These are phyloP conservation scores for Cassiopea xamachana DNA, from an alignment of 30 jellyfish, hydroid and myxozoan species.

Conservation along the genomic window DNA sequence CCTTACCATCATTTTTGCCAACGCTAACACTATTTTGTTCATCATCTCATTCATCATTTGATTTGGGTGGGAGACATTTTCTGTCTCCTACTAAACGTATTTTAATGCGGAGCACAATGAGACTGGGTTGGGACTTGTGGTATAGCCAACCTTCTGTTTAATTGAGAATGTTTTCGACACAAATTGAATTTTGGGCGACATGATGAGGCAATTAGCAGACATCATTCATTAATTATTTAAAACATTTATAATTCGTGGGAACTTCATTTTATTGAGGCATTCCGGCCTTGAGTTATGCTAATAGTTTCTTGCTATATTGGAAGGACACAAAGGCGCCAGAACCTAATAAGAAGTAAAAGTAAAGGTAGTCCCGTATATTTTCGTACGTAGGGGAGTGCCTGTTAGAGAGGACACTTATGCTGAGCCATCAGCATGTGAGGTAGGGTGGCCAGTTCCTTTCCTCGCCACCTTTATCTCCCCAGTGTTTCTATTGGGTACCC, in stretches of 20 bases:
- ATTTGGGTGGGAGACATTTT: background rate
- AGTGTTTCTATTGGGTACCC: too few relatives aligned
- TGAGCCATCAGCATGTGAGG: too few relatives aligned
- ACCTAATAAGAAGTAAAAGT: too few relatives aligned
- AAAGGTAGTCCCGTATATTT: too few relatives aligned
- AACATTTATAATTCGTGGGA: background rate
- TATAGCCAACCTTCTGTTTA: conserved; percentile 4
- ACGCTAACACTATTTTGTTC: background rate
- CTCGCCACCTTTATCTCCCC: too few relatives aligned
- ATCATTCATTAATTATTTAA: background rate
- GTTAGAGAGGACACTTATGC: too few relatives aligned
- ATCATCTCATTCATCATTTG: background rate
- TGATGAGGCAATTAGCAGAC: conserved; percentile 20
- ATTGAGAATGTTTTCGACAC: conserved; percentile 5
- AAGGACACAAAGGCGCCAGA: background rate
- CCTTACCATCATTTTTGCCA: too few relatives aligned
- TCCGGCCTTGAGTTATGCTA: background rate
- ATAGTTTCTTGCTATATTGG: background rate
- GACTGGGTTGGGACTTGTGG: conserved; percentile 8
- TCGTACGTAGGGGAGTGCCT: too few relatives aligned
- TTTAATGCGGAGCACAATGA: background rate
- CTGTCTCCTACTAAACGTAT: background rate
- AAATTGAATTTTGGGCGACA: conserved; percentile 10
- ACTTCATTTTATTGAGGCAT: background rate
- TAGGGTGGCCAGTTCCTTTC: too few relatives aligned